Evolutionary conservation across 2,113 vertebrate species (phyloP).

Genomic region (Megaleporinus macrocephalus): DNA sequence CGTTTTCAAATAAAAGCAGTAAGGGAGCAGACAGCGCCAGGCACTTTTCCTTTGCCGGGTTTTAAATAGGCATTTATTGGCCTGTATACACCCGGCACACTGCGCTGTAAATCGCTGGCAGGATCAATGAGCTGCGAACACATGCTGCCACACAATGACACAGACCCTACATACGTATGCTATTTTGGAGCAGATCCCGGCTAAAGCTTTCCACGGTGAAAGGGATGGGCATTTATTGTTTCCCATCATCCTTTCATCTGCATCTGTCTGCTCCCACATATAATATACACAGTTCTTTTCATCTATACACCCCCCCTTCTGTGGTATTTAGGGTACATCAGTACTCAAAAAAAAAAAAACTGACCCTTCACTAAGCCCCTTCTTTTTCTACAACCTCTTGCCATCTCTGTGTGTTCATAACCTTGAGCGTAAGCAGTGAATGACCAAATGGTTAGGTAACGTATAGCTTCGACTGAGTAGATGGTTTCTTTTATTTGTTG

Average conservation of each 20-base stretch:
- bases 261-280: neutral
- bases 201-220: neutral
- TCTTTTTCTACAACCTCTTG: neutral
- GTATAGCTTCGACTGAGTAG: neutral
- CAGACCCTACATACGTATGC: neutral
- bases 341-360: neutral
- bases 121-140: constrained; percentile 13
- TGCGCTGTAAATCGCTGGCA: constrained; percentile 1
- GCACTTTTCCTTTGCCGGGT: neutral
- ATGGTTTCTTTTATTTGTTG: too few relatives aligned
- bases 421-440: neutral
- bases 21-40: neutral
- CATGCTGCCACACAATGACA: constrained; percentile 1
- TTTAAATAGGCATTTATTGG: neutral
- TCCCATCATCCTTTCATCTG: neutral
- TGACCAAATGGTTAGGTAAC: neutral
- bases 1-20: neutral
- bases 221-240: neutral
- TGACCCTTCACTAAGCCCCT: neutral
- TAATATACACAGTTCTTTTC: neutral
- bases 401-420: neutral
- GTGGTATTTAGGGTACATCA: neutral
- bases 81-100: neutral
- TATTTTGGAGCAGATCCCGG: constrained; percentile 5
- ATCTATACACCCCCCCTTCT: constrained; percentile 1